Base-by-base conservation (phyloP, 2,888 invertebrate species). In the Cheilosia urbana region DNA sequence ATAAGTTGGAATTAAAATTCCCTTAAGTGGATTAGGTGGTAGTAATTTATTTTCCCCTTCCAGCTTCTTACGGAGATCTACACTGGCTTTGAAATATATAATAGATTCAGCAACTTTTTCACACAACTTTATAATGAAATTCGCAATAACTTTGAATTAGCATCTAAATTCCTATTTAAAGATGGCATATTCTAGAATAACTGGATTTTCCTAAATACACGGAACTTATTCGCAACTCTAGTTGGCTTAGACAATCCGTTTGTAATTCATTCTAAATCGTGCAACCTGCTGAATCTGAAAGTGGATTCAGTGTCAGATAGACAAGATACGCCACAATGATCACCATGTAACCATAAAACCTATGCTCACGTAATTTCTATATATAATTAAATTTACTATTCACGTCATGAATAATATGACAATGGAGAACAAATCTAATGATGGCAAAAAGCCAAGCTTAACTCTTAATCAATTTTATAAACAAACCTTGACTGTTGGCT, bases 401-500 rank as follows among this genome's bases (percentile, higher is more conserved):
- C 60, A 65, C 73, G 37, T 71, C 58, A 69, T 69, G 63, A 63
- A 75, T 34, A 34, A 58, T 11, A 55, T 37, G 27, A 65, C 42
- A 76, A 76, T 69, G 13, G 19, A 58, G 76, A 76, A 69, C 17
- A 19, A 30, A 15, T 21, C 58, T 9, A 49, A 45, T 66, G n/a
- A 47, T 49, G 37, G 30, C n/a, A 53, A 53, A n/a, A 37, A 15
- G 37, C 27, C 15, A n/a, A 45, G 30, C 30, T 30, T 30, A 27
- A 37, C 6, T 49, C 17, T 37, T 63, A 51, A 27, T 60, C 42
- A 34, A 27, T 49, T 55, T 24, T 37, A 49, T 49, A 62, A 65
- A 78, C 82, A 78, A 83, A 85, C 84, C 84, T 80, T 85, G 84
- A 13, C 71, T 63, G 42, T 47, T 57, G 71, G 84, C 71, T 42